Evolutionary conservation across 2,797 vertebrate species (phyloP).

Genomic region (Mastacembelus armatus): DNA sequence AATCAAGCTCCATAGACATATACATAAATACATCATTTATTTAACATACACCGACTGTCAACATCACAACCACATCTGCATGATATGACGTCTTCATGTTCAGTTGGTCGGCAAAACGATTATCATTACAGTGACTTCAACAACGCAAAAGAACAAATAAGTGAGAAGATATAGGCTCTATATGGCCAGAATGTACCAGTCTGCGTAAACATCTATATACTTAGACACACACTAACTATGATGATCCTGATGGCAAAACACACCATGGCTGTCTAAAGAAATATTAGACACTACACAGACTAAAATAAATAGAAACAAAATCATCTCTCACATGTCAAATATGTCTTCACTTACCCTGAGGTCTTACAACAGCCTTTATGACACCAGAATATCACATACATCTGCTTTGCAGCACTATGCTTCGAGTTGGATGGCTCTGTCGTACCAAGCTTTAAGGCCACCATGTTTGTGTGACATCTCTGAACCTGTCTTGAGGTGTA

Average conservation of each 20-base stretch:
- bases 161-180: slow-evolving; percentile 23
- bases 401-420: slow-evolving; percentile 43
- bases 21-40: slow-evolving; percentile 82
- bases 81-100: slow-evolving; percentile 49
- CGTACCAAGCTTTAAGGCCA: slow-evolving; percentile 73
- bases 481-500: slow-evolving; percentile 45
- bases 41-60: slow-evolving; percentile 51
- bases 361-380: slow-evolving; percentile 55
- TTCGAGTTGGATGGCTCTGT: slow-evolving; percentile 48
- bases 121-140: slow-evolving; percentile 32
- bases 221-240: slow-evolving; percentile 13
- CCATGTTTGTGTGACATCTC: slow-evolving; percentile 49
- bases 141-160: slow-evolving; percentile 28
- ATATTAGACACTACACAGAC: slow-evolving; percentile 27
- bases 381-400: slow-evolving; percentile 50
- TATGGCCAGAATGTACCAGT: slow-evolving; percentile 31
- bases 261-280: slow-evolving; percentile 20
- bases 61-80: slow-evolving; percentile 42
- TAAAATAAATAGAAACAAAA: slow-evolving; percentile 59
- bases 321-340: slow-evolving; percentile 42
- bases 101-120: slow-evolving; percentile 11
- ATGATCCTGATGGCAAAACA: slow-evolving; percentile 22
- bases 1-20: slow-evolving; percentile 30
- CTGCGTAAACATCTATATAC: slow-evolving; percentile 26
- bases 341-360: slow-evolving; percentile 78